Percentiles rank a stretch among this genome's conserved stretches.
Evolutionary conservation across 2,113 vertebrate species (phyloP).

Genomic region (Kryptolebias marmoratus): DNA sequence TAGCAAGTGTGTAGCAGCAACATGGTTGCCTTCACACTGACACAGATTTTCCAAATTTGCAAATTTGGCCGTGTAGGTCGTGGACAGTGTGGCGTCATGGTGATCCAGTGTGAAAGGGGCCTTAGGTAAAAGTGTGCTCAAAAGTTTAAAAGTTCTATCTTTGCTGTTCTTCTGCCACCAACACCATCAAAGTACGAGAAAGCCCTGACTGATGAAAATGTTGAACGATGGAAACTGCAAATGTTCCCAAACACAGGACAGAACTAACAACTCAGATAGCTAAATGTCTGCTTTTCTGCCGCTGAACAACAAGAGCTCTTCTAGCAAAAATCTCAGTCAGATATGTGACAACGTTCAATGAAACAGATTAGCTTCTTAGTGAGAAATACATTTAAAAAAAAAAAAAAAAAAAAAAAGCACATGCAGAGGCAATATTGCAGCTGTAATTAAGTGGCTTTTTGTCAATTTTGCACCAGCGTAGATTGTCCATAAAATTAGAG

Average conservation of each 20-base stretch:
- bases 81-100: too few species aligned
- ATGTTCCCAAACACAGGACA: neutral
- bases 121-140: neutral
- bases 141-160: neutral
- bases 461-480: conserved; percentile 60
- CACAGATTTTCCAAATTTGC: too few species aligned
- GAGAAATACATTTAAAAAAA: conserved; percentile 13
- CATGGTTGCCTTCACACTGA: too few species aligned
- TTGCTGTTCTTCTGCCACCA: neutral
- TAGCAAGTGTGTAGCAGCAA: too few species aligned
- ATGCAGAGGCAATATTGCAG: conserved; percentile 56
- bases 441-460: conserved; percentile 53
- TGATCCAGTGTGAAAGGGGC: too few species aligned
- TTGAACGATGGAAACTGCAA: neutral
- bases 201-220: neutral
- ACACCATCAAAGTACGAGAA: neutral
- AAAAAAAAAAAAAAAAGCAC: conserved; percentile 19
- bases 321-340: neutral
- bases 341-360: neutral
- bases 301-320: too few species aligned
- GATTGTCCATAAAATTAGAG: conserved; percentile 56
- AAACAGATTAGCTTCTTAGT: conserved; percentile 7
- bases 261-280: neutral
- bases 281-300: neutral
- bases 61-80: too few species aligned